Conservation (phyloP, 1,140 invertebrate species). For the Macrosteles quadrilineatus region DNA sequence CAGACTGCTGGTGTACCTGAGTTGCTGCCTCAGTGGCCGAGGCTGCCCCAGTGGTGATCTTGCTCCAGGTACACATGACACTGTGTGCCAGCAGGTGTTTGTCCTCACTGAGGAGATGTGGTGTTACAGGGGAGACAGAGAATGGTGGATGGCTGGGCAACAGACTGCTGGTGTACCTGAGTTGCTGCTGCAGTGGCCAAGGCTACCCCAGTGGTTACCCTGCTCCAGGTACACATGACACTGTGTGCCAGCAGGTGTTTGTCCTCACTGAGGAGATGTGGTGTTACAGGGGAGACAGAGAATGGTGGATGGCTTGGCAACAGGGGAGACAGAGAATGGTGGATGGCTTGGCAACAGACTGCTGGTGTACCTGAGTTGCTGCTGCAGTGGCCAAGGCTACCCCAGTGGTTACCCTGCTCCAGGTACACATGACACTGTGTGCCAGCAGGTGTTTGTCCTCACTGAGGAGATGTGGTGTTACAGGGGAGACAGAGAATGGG, state of each 20-base stretch:
- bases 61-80: slow-evolving; percentile 60
- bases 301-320: slow-evolving; percentile 67
- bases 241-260: slow-evolving; percentile 73
- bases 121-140: slow-evolving; percentile 50
- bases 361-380: slow-evolving; percentile 91
- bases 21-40: slow-evolving; percentile 89
- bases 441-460: slow-evolving; percentile 77
- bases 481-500: slow-evolving; percentile 46
- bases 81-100: slow-evolving; percentile 83
- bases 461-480: too few species aligned
- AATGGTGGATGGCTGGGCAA: slow-evolving; percentile 67
- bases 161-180: slow-evolving; percentile 88
- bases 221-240: slow-evolving; percentile 60
- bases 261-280: too few species aligned
- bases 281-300: slow-evolving; percentile 50
- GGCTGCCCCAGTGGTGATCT: slow-evolving; percentile 88
- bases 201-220: slow-evolving; percentile 88
- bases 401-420: slow-evolving; percentile 79
- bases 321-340: slow-evolving; percentile 46
- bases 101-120: too few species aligned
- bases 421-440: slow-evolving; percentile 64
- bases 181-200: slow-evolving; percentile 89
- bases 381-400: slow-evolving; percentile 88
- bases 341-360: slow-evolving; percentile 80
- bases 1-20: slow-evolving; percentile 88